phyloP scores from a whole-genome alignment of 2,113 vertebrate species.

The Callipepla californica region DNA sequence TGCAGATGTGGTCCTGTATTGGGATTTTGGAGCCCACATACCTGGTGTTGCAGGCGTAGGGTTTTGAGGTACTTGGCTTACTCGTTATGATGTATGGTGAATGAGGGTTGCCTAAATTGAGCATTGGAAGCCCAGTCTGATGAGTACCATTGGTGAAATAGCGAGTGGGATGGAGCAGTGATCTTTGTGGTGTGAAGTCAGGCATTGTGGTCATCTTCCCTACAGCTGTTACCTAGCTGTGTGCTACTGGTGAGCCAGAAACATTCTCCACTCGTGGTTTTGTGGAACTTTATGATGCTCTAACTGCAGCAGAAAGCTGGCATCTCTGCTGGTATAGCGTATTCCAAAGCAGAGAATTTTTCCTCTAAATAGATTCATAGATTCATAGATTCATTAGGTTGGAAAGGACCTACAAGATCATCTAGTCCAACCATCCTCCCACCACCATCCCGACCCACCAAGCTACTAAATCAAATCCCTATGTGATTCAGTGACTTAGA shows the following conservation, averaged over 20 bases:
- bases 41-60: accelerated
- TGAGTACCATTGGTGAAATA: background rate
- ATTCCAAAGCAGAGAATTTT: too few relatives aligned
- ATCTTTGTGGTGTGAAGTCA: background rate
- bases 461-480: too few relatives aligned
- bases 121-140: background rate
- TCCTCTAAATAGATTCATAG: too few relatives aligned
- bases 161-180: background rate
- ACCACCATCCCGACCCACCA: too few relatives aligned
- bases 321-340: too few relatives aligned
- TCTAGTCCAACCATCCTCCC: too few relatives aligned
- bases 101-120: background rate
- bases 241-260: background rate
- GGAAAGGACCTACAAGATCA: too few relatives aligned
- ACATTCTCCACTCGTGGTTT: background rate
- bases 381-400: too few relatives aligned
- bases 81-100: background rate
- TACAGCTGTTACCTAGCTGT: background rate
- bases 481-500: too few relatives aligned
- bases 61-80: background rate
- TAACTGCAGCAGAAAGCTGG: too few relatives aligned
- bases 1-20: background rate
- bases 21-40: background rate
- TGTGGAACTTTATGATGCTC: too few relatives aligned
- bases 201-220: background rate